Evolutionary conservation across 2,113 vertebrate species (phyloP).

Genomic region (Cavia aperea): DNA sequence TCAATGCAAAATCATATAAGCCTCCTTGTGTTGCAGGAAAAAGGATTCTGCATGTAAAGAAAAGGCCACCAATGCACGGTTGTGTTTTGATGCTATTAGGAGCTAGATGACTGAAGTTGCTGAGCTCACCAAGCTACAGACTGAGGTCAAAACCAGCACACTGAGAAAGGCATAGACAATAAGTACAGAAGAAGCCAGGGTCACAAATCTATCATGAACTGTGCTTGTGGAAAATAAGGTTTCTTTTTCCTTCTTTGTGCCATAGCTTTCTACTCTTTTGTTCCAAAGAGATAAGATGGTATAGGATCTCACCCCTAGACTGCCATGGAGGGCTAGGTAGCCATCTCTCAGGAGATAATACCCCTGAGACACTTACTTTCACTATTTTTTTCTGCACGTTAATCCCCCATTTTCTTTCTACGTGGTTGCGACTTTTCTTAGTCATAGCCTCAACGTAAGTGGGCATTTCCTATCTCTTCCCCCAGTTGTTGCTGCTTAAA

Average conservation of each 20-base stretch:
- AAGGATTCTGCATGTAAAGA: background rate
- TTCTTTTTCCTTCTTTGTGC: background rate
- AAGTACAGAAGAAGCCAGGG: background rate
- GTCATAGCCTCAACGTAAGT: background rate
- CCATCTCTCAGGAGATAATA: background rate
- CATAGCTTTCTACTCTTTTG: background rate
- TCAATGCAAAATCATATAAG: background rate
- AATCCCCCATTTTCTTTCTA: background rate
- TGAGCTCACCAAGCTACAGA: background rate
- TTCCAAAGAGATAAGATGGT: background rate
- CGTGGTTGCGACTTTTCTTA: background rate
- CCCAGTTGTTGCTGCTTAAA: background rate
- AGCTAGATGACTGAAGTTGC: background rate
- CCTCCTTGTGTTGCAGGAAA: background rate
- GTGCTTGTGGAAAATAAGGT: background rate
- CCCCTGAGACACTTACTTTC: background rate
- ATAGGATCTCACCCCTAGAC: background rate
- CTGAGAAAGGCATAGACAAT: background rate
- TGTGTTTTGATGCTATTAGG: background rate
- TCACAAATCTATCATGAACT: background rate
- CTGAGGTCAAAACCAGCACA: background rate
- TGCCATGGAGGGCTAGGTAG: background rate
- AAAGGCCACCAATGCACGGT: background rate
- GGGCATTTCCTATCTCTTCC: background rate
- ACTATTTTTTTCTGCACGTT: background rate